Conservation (phyloP, 30 jellyfish, hydroid and myxozoan species). For the Aurelia sp. region DNA sequence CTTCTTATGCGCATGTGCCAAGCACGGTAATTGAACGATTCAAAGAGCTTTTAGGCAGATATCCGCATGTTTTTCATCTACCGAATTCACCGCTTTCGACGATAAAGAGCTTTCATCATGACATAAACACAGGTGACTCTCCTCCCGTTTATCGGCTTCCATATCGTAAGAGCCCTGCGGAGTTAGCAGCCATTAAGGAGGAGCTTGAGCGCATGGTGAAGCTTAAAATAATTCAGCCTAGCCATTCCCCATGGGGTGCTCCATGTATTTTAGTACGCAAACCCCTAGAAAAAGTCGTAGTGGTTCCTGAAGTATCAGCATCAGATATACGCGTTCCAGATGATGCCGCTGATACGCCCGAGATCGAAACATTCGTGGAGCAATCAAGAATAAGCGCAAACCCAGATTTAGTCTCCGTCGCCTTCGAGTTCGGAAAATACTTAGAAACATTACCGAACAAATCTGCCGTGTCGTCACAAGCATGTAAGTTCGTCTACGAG, state of each 20-base stretch:
- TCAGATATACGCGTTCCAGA: background rate
- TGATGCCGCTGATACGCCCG: background rate
- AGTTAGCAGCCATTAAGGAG: constrained; percentile 46
- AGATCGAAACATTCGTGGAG: too few species aligned
- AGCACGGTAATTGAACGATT: background rate
- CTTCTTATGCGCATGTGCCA: constrained; percentile 47
- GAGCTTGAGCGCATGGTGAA: constrained; percentile 44
- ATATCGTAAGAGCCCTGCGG: constrained; percentile 59
- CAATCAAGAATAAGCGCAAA: background rate
- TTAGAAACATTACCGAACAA: background rate
- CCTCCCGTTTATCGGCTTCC: constrained; percentile 56
- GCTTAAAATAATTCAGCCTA: constrained; percentile 40
- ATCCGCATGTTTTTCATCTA: constrained; percentile 41
- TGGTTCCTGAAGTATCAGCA: background rate
- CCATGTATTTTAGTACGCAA: constrained; percentile 53
- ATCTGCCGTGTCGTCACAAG: background rate
- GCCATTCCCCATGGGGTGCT: constrained; percentile 58
- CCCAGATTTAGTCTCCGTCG: too few species aligned
- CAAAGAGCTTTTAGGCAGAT: constrained; percentile 10
- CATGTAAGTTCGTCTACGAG: background rate
- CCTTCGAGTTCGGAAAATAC: background rate
- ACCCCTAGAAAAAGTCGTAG: constrained; percentile 34
- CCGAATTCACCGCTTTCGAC: constrained; percentile 54
- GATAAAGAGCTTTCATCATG: constrained; percentile 37
- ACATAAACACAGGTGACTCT: constrained; percentile 44